phyloP scores from a whole-genome alignment of 2,888 invertebrate species.

The Fragum sueziense region DNA sequence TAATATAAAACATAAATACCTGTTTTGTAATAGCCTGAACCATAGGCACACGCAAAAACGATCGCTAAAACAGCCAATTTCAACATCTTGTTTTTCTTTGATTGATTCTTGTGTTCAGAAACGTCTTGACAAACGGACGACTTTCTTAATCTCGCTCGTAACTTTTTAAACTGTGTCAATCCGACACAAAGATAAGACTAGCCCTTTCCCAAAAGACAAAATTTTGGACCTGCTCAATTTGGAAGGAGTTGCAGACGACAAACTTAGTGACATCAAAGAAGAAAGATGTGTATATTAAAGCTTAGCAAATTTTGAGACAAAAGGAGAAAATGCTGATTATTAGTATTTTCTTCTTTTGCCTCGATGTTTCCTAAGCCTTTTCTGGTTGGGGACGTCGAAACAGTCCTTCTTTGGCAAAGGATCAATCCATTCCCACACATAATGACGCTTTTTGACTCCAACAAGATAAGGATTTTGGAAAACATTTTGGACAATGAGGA shows the following conservation, averaged over 20 bases:
- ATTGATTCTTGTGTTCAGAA: not conserved
- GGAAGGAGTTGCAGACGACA: not conserved
- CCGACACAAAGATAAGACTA: not conserved
- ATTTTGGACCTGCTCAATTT: not conserved
- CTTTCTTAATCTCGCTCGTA: not conserved
- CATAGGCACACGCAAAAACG: slow-evolving; percentile 2
- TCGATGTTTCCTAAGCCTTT: not conserved
- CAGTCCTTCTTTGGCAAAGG: not conserved
- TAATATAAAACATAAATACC: not conserved
- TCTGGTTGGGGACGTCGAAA: not conserved
- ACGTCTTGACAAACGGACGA: not conserved
- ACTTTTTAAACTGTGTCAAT: not conserved
- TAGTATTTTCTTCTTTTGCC: not conserved
- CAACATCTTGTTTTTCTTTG: not conserved
- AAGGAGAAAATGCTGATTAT: not conserved
- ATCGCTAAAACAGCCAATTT: not conserved
- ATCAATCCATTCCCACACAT: too few species aligned
- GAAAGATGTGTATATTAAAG: not conserved
- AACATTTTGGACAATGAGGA: not conserved
- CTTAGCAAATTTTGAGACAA: not conserved
- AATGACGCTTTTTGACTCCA: too few species aligned
- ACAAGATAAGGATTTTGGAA: too few species aligned
- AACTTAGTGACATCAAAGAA: not conserved
- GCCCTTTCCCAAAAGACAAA: not conserved
- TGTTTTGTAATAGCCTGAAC: slow-evolving; percentile 7